These are phyloP conservation scores for Salvator merianae DNA, from an alignment of 2,113 vertebrate genomes.

Conservation along the genomic window DNA sequence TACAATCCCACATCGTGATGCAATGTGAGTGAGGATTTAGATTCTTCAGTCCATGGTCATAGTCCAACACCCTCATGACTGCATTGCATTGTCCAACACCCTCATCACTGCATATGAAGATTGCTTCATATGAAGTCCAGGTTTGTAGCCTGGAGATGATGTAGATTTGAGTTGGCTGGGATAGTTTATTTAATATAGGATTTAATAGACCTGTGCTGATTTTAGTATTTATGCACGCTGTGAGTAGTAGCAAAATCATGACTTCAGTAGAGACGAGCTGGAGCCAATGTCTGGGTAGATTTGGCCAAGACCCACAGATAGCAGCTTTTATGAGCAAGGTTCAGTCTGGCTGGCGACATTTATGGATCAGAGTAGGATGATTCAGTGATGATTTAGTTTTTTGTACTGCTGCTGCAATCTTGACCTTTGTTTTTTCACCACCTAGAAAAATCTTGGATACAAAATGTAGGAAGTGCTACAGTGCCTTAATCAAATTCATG, in stretches of 20 bases:
- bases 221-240: background rate
- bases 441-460: background rate
- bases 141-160: no score
- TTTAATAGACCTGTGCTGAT: no score
- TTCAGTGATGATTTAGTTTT: background rate
- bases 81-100: no score
- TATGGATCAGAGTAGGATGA: constrained; percentile 7
- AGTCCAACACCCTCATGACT: no score
- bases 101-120: no score
- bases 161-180: no score
- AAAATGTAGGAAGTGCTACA: background rate
- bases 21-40: no score
- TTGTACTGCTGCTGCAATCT: background rate
- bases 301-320: background rate
- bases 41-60: no score
- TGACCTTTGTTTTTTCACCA: background rate
- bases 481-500: background rate
- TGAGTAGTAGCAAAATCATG: background rate
- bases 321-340: background rate
- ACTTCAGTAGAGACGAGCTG: fast-evolving
- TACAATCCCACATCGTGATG: no score
- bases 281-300: background rate
- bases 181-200: background rate
- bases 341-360: background rate
- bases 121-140: no score